A percentile compares a stretch with the other conserved stretches of the same genome.
Evolutionary conservation across 2,113 vertebrate species (phyloP).

Genomic region (Sprattus sprattus): DNA sequence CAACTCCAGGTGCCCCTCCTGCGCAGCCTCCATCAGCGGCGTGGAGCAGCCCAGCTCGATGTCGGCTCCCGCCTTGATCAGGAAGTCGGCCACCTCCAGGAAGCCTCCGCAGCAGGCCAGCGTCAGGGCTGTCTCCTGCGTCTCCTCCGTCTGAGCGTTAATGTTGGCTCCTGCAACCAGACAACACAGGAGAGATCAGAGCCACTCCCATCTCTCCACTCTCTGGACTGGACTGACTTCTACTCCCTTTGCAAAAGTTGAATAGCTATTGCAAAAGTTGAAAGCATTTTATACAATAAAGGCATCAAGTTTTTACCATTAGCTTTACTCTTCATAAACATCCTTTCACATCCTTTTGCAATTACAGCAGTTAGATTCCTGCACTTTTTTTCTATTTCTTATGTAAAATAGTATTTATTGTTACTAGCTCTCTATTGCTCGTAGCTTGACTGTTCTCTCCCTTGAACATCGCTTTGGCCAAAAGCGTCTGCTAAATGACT

Average conservation of each 20-base stretch:
- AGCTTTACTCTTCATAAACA: not conserved
- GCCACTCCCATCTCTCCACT: not conserved
- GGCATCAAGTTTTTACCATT: not conserved
- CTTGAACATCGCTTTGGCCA: no score
- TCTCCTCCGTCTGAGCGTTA: slow-evolving; percentile 98
- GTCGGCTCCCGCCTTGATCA: slow-evolving; percentile 96
- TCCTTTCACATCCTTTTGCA: not conserved
- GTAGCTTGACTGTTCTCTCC: no score
- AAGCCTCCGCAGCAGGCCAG: slow-evolving; percentile 97
- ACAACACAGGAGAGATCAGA: not conserved
- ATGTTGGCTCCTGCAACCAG: slow-evolving; percentile 91
- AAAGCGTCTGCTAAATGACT: no score
- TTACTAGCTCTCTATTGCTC: no score
- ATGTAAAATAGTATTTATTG: no score
- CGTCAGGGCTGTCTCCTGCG: slow-evolving; percentile 95
- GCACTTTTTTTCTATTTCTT: no score
- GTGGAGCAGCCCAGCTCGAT: slow-evolving; percentile 98
- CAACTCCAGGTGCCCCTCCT: slow-evolving; percentile 96
- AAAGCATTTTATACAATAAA: no score
- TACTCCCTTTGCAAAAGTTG: not conserved
- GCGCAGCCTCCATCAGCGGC: slow-evolving; percentile 97
- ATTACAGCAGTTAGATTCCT: no score
- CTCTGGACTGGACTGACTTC: no score
- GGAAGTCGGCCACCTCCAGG: slow-evolving; percentile 96
- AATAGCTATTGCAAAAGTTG: not conserved